Evolutionary conservation across 2,797 vertebrate species (phyloP).

Genomic region (Enteromius anoplus): DNA sequence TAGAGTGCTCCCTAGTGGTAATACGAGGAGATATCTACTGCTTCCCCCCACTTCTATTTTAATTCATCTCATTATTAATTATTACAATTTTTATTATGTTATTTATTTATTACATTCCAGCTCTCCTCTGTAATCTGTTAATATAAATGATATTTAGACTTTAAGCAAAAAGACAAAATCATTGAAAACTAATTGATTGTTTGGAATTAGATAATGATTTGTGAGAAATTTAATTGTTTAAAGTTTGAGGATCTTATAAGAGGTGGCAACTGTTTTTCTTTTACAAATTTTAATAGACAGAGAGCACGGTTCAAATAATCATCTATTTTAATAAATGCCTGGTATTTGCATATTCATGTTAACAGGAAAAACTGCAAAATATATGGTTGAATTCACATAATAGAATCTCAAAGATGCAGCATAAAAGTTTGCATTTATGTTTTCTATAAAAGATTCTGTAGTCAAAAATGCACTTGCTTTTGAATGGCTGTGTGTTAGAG

Average conservation of each 20-base stretch:
- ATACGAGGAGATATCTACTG: background rate
- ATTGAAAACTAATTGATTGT: background rate
- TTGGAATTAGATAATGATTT: background rate
- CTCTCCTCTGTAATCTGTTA: background rate
- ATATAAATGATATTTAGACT: background rate
- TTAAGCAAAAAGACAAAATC: background rate
- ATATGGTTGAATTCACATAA: background rate
- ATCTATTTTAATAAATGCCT: background rate
- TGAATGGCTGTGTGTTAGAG: background rate
- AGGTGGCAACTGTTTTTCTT: background rate
- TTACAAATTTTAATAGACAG: background rate
- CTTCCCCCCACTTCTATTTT: background rate
- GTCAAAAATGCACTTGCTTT: background rate
- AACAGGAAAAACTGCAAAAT: background rate
- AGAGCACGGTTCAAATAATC: background rate
- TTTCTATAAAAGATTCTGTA: background rate
- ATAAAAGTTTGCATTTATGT: background rate
- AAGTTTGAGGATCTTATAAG: background rate
- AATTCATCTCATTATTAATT: background rate
- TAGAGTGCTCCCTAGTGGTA: constrained; percentile 54
- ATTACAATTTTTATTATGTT: background rate
- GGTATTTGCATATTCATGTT: background rate
- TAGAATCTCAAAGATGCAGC: background rate
- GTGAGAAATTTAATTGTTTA: background rate
- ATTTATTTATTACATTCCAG: background rate